These are phyloP conservation scores for Prunella strophiata DNA, from an alignment of 2,797 vertebrate genomes.

Conservation along the genomic window DNA sequence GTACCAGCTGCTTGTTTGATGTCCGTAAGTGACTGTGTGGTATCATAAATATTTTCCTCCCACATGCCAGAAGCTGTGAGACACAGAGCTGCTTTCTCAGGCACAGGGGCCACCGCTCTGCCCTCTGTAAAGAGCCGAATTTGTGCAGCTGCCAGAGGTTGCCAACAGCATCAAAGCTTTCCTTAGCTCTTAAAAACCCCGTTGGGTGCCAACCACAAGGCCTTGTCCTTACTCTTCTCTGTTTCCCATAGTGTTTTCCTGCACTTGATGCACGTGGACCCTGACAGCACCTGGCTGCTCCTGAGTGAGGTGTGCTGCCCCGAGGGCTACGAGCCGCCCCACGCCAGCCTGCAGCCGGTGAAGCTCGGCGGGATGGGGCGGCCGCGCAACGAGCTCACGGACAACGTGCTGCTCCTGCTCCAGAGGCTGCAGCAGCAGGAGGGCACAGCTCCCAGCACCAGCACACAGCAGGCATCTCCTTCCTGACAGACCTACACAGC, in stretches of 20 bases:
- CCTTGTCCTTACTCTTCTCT: background rate
- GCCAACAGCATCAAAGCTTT: background rate
- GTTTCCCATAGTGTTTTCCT: conserved; percentile 84
- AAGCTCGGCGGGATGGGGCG: conserved; percentile 67
- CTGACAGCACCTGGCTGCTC: conserved; percentile 87
- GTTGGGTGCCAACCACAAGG: background rate
- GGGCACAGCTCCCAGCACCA: fast-evolving
- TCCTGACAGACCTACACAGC: background rate
- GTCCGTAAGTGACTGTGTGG: background rate
- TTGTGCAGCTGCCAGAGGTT: background rate
- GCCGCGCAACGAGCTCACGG: conserved; percentile 75
- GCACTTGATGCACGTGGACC: conserved; percentile 84
- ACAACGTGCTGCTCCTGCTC: conserved; percentile 85
- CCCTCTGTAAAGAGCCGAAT: background rate
- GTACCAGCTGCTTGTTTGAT: conserved; percentile 17
- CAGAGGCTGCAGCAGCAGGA: conserved; percentile 36
- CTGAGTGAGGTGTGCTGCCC: conserved; percentile 86
- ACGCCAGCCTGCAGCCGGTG: conserved; percentile 78
- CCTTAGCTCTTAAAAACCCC: background rate
- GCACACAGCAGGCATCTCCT: background rate
- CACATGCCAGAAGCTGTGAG: background rate
- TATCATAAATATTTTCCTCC: background rate
- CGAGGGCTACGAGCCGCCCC: conserved; percentile 71
- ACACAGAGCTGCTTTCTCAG: background rate
- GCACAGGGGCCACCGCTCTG: background rate